Conservation (phyloP, 1,140 invertebrate genomes). For the Micrasema longulum region DNA sequence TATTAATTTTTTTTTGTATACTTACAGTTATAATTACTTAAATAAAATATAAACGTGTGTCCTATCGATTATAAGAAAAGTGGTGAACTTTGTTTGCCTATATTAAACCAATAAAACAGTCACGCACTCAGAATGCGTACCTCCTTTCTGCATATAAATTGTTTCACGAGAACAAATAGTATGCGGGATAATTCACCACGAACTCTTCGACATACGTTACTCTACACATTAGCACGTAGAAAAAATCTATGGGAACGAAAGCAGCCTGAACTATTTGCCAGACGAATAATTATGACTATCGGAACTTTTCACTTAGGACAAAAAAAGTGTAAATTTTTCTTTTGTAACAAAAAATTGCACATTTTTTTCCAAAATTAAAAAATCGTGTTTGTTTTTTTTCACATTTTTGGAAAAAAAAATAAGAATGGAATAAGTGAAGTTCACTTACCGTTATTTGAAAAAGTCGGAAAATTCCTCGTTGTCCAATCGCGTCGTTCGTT, state of each 20-base stretch:
- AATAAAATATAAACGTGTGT: background rate
- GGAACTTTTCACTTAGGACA: background rate
- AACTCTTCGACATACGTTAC: constrained; percentile 39
- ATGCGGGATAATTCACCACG: constrained; percentile 47
- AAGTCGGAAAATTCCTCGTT: constrained; percentile 45
- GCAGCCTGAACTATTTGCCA: background rate
- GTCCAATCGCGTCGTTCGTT: constrained; percentile 13
- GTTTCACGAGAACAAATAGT: constrained; percentile 47
- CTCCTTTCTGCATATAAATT: constrained; percentile 48
- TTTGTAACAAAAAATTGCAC: background rate
- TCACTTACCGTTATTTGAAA: constrained; percentile 51
- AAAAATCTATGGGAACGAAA: constrained; percentile 7
- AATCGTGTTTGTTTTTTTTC: background rate
- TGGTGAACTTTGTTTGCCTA: background rate
- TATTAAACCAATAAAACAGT: constrained; percentile 24
- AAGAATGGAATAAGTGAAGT: background rate
- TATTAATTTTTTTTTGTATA: background rate
- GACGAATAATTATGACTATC: background rate
- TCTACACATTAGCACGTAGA: constrained; percentile 30
- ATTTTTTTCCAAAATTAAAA: background rate
- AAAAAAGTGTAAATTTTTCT: background rate
- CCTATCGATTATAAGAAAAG: background rate
- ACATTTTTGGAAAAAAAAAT: background rate
- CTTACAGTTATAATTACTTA: constrained; percentile 3
- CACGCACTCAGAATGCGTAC: background rate